Conservation (phyloP, 2,888 invertebrate species). For the Euzophera pinguis region DNA sequence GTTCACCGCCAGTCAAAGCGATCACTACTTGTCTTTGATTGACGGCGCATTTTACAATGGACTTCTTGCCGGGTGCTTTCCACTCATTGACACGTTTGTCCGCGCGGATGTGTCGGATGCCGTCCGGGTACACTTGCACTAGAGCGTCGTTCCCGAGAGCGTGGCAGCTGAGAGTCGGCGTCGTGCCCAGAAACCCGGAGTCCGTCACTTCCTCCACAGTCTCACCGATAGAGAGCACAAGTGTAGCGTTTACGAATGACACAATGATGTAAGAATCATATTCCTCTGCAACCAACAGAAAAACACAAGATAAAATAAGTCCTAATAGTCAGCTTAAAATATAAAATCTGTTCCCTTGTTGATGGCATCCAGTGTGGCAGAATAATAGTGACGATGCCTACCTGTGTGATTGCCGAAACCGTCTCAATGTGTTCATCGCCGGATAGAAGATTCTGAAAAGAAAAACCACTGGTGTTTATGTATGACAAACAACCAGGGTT, state of each 20-base stretch:
- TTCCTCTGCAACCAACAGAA: slow-evolving; percentile 92
- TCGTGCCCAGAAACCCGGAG: slow-evolving; percentile 99
- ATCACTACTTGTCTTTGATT: slow-evolving; percentile 99
- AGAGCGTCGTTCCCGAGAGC: slow-evolving; percentile 98
- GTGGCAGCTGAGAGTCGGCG: slow-evolving; percentile 98
- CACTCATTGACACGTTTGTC: slow-evolving; percentile 99
- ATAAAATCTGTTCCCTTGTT: slow-evolving; percentile 36
- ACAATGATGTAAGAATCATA: slow-evolving; percentile 99
- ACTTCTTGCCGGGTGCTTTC: slow-evolving; percentile 98
- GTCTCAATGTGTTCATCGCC: slow-evolving; percentile 67
- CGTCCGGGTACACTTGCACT: slow-evolving; percentile 99
- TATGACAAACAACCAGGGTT: slow-evolving; percentile 82
- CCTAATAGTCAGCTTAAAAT: slow-evolving; percentile 22
- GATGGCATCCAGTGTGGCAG: slow-evolving; percentile 47
- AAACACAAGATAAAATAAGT: slow-evolving; percentile 27
- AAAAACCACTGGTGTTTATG: slow-evolving; percentile 96
- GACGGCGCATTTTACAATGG: slow-evolving; percentile 98
- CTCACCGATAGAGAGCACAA: slow-evolving; percentile 99
- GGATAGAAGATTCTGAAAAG: slow-evolving; percentile 85
- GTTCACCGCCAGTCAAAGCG: slow-evolving; percentile 97
- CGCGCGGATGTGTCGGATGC: slow-evolving; percentile 98
- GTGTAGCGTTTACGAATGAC: slow-evolving; percentile 97
- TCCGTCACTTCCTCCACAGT: slow-evolving; percentile 99
- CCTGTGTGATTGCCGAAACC: slow-evolving; percentile 60
- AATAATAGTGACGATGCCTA: slow-evolving; percentile 59